Percentiles rank a stretch among this genome's conserved stretches.
Evolutionary conservation across 2,888 invertebrate species (phyloP).

Genomic region (Mesorhabditis spiculigera): DNA sequence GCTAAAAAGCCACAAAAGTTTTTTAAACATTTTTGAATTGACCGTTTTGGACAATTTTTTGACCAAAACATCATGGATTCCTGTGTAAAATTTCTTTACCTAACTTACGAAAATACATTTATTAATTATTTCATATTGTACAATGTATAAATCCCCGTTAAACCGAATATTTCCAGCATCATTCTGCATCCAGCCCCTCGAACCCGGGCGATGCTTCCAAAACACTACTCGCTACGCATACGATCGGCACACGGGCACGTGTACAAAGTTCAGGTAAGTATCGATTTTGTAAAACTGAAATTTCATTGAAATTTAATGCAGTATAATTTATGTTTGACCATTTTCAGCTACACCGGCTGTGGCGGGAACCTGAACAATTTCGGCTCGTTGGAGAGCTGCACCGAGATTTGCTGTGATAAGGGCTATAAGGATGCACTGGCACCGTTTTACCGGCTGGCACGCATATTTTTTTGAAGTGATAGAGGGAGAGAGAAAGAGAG

Average conservation of each 20-base stretch:
- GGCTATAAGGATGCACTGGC: slow-evolving; percentile 20
- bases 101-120: no score
- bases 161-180: slow-evolving; percentile 25
- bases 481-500: no score
- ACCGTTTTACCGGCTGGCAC: no score
- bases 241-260: slow-evolving; percentile 33
- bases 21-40: no score
- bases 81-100: no score
- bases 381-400: slow-evolving; percentile 45
- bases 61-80: no score
- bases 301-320: neutral
- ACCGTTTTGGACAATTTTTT: no score
- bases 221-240: slow-evolving; percentile 42
- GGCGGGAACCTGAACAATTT: slow-evolving; percentile 54
- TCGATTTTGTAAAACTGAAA: slow-evolving; percentile 15
- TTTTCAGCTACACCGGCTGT: slow-evolving; percentile 49
- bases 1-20: no score
- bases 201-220: slow-evolving; percentile 44
- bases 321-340: neutral
- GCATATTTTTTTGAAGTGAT: no score
- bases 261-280: slow-evolving; percentile 36
- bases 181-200: slow-evolving; percentile 45
- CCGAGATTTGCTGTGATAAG: slow-evolving; percentile 54
- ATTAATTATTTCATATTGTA: no score
- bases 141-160: no score